A percentile compares a stretch with the other conserved stretches of the same genome.
phyloP scores from a whole-genome alignment of 2,113 vertebrate genomes.

The Phalacrocorax aristotelis region DNA sequence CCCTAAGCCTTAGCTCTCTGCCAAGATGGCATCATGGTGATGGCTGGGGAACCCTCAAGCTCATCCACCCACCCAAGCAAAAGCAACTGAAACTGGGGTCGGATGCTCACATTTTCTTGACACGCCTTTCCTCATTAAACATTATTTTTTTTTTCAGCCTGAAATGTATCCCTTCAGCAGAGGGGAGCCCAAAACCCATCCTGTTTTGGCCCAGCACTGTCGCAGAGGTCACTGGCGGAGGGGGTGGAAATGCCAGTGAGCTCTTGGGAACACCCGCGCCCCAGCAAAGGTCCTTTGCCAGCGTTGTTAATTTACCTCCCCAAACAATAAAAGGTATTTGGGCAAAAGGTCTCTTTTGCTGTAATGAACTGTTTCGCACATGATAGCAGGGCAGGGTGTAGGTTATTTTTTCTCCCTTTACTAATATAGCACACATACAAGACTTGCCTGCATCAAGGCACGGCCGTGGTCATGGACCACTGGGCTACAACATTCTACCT shows the following conservation, averaged over 20 bases:
- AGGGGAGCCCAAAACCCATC: not conserved
- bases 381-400: not conserved
- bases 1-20: not conserved
- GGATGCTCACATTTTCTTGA: not conserved
- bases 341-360: not conserved
- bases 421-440: not conserved
- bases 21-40: rapidly evolving
- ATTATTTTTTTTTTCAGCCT: not conserved
- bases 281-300: not conserved
- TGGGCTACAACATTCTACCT: not conserved
- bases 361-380: not conserved
- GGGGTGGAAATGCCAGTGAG: not conserved
- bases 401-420: not conserved
- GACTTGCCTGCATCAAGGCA: not conserved
- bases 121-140: not conserved
- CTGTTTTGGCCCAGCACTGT: not conserved
- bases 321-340: not conserved
- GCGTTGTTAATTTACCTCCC: not conserved
- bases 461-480: not conserved
- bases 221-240: not conserved
- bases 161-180: not conserved
- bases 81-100: rapidly evolving
- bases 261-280: not conserved
- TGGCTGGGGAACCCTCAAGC: rapidly evolving
- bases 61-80: not conserved